phyloP scores from a whole-genome alignment of 2,888 invertebrate species.

The Diplolepis rosae region DNA sequence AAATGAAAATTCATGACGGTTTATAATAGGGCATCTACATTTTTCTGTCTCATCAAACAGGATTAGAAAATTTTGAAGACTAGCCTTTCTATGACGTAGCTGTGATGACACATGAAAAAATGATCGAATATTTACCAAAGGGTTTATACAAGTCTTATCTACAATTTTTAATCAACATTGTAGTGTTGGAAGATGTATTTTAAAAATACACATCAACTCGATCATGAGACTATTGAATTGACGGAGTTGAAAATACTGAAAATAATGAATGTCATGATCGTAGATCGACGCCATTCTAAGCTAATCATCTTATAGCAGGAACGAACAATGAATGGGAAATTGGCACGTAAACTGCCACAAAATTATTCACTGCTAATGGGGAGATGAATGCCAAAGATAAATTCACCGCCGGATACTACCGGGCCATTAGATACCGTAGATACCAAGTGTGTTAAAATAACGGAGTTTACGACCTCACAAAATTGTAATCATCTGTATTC shows the following conservation, averaged over 20 bases:
- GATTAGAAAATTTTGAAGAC: too few relatives aligned
- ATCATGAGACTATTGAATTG: not conserved
- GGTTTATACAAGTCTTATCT: too few relatives aligned
- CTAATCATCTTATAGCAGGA: not conserved
- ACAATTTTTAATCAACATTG: not conserved
- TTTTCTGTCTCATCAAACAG: too few relatives aligned
- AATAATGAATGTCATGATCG: not conserved
- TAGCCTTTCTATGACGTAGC: too few relatives aligned
- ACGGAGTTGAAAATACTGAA: not conserved
- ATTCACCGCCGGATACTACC: constrained; percentile 58
- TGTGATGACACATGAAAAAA: too few relatives aligned
- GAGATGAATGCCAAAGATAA: constrained; percentile 65
- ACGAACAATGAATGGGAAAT: constrained; percentile 6
- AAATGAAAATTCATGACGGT: too few relatives aligned
- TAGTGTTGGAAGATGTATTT: not conserved
- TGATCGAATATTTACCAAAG: too few relatives aligned
- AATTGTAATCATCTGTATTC: constrained; percentile 44
- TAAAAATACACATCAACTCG: not conserved
- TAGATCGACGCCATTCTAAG: constrained; percentile 2
- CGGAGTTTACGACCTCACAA: constrained; percentile 58
- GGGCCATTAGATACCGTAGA: constrained; percentile 56
- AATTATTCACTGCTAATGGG: constrained; percentile 67
- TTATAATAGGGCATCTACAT: too few relatives aligned
- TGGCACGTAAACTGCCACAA: constrained; percentile 61
- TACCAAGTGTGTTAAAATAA: constrained; percentile 53